A percentile compares a stretch with the other conserved stretches of the same genome.
Evolutionary conservation across 2,797 vertebrate genomes (phyloP).

Genomic region (Cossypha caffra): DNA sequence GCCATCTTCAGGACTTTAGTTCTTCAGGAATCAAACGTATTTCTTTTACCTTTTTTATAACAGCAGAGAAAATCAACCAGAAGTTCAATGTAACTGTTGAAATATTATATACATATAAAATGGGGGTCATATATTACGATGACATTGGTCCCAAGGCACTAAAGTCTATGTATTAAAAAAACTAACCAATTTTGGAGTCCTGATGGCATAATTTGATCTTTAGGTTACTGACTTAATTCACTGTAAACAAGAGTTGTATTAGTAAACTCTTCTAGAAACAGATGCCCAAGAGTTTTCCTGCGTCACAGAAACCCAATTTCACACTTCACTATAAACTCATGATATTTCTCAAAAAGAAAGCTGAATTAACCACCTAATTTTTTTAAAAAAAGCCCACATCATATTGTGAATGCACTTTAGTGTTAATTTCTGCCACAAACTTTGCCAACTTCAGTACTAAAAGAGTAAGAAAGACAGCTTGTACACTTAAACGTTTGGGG

Average conservation of each 20-base stretch:
- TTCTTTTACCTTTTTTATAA: neutral
- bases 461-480: neutral
- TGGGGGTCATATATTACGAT: neutral
- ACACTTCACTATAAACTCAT: neutral
- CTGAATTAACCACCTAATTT: neutral
- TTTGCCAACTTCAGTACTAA: neutral
- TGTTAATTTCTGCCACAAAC: neutral
- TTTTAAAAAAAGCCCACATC: no score
- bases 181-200: neutral
- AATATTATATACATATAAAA: neutral
- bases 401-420: neutral
- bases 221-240: neutral
- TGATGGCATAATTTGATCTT: neutral
- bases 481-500: neutral
- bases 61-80: neutral
- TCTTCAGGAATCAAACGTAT: neutral
- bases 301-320: neutral
- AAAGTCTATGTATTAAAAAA: neutral
- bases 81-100: neutral
- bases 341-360: neutral
- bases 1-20: no score
- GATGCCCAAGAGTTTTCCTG: neutral
- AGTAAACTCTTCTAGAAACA: neutral
- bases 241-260: neutral
- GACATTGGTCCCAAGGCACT: neutral